Evolutionary conservation across 2,797 vertebrate genomes (phyloP).

Genomic region (Trachurus trachurus): DNA sequence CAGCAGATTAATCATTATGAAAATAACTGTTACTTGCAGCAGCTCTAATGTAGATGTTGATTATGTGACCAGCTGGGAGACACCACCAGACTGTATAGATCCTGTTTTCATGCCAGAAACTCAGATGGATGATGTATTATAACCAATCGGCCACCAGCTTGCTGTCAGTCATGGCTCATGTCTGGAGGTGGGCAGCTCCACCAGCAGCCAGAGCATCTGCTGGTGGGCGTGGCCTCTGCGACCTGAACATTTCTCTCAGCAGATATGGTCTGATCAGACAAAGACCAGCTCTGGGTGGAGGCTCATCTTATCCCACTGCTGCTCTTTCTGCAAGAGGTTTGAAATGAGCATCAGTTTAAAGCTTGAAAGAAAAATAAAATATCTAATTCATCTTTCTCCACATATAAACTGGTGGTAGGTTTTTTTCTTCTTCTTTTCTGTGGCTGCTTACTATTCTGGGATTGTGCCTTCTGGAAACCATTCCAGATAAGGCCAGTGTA

Average conservation of each 20-base stretch:
- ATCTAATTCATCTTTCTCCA: not conserved
- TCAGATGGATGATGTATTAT: constrained; percentile 43
- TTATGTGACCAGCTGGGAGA: constrained; percentile 6
- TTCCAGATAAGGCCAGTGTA: constrained; percentile 42
- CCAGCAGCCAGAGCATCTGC: constrained; percentile 71
- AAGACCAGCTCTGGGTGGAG: constrained; percentile 32
- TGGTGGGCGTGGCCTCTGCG: constrained; percentile 74
- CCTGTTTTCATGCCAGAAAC: constrained; percentile 20
- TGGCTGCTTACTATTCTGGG: constrained; percentile 36
- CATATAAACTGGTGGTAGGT: not conserved
- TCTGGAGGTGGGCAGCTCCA: constrained; percentile 70
- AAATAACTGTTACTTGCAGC: not conserved
- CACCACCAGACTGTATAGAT: constrained; percentile 25
- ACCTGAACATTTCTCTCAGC: constrained; percentile 53
- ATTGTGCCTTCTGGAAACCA: constrained; percentile 19
- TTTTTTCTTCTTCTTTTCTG: not conserved
- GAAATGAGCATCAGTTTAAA: constrained; percentile 19
- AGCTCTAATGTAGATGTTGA: not conserved
- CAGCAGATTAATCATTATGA: not conserved
- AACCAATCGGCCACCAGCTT: constrained; percentile 40
- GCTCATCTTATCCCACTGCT: constrained; percentile 38
- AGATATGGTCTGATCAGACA: constrained; percentile 38
- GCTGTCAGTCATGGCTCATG: constrained; percentile 65
- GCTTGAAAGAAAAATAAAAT: constrained; percentile 15
- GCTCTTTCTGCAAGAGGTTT: constrained; percentile 52